A percentile compares a stretch with the other conserved stretches of the same genome.
These are phyloP conservation scores for Catocala sponsa DNA, from an alignment of 2,888 invertebrate genomes.

Conservation along the genomic window DNA sequence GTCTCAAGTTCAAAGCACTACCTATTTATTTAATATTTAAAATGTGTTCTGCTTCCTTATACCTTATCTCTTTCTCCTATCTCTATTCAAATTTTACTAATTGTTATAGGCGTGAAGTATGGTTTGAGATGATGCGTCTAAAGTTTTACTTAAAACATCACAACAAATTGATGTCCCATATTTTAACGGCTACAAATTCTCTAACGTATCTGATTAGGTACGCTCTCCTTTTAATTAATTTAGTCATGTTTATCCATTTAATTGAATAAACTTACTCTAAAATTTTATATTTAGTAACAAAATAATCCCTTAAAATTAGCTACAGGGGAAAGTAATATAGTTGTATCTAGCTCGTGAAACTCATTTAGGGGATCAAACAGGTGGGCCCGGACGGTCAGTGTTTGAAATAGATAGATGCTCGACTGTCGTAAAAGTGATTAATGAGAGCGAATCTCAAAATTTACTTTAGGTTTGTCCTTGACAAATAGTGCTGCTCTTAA, in stretches of 20 bases:
- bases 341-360: slow-evolving; percentile 30
- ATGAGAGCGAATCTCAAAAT: slow-evolving; percentile 30
- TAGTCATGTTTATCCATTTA: not conserved
- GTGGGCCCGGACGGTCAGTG: slow-evolving; percentile 26
- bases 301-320: slow-evolving; percentile 34
- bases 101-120: too few species aligned
- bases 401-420: slow-evolving; percentile 17
- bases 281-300: slow-evolving; percentile 14
- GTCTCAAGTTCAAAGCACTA: too few species aligned
- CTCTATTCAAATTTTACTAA: too few species aligned
- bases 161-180: too few species aligned
- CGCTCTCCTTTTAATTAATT: too few species aligned
- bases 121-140: too few species aligned
- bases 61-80: too few species aligned
- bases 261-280: not conserved
- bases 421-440: slow-evolving; percentile 38
- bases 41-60: too few species aligned
- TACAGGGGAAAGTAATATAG: slow-evolving; percentile 25
- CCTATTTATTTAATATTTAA: too few species aligned
- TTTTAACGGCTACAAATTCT: too few species aligned
- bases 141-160: too few species aligned
- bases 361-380: slow-evolving; percentile 41
- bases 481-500: not conserved
- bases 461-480: slow-evolving; percentile 27
- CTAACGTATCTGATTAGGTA: too few species aligned